Base-by-base conservation (phyloP, 2,113 vertebrate species). In the Lagopus muta region DNA sequence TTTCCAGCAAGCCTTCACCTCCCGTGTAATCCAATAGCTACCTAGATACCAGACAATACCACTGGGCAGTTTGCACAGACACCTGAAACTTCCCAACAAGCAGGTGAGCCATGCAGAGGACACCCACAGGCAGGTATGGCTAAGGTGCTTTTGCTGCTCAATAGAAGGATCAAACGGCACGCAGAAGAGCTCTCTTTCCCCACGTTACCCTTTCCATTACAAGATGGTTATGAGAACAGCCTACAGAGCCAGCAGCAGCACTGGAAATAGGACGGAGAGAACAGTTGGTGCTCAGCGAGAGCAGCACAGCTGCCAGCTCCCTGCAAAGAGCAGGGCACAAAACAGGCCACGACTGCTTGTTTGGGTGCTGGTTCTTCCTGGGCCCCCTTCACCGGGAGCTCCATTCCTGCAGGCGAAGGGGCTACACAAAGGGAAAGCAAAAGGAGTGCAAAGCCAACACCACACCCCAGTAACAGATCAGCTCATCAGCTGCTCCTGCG, bases 381-480 rank as follows among this genome's bases (percentile, higher is more conserved):
- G 32, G n/a, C 32, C 17, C 60, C 61, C 57, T 40, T 40, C 40
- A 3, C 8, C 2, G 6, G 6, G 6, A 32, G 8, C 19, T 48
- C 21, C 47, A 48, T 48, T 22, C 47, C 21, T 1, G 36, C 13
- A 40, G 43, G 38, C 27, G 6, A 36, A 8, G 9, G 21, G 12
- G 62, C 7, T 52, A 8, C 4, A 21, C 58, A 22, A 14, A 7
- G 38, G 22, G 17, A 11, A 32, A 19, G 1, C 10, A 18, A 27
- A 32, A 8, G 10, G 28, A 55, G 54, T 7, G 30, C 54, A 18
- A 17, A 32, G 30, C 30, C 28, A 19, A 32, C 54, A 11, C 75
- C 42, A 10, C 8, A 20, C 27, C 40, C 43, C 8, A 2, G 0
- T 8, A 3, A 34, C 54, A n/a, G 34, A 4, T 3, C 0, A 3